Evolutionary conservation across 2,113 vertebrate species (phyloP), one percentile per base, ranked within the genome.

Genomic region (Indri indri): DNA sequence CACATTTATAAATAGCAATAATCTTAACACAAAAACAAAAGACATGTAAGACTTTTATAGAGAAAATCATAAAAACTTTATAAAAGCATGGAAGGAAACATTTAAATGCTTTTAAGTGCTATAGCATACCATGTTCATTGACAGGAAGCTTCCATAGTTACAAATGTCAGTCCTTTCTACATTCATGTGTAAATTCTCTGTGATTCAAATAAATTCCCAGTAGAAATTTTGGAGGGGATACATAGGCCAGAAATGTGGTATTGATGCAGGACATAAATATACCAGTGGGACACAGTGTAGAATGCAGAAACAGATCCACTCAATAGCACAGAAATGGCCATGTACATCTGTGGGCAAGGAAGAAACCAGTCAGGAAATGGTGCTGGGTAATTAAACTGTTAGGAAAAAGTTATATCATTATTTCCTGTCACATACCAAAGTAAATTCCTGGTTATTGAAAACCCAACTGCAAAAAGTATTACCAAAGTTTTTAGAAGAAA

Each of bases 1-100:
- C 77, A 63, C 23, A 52, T 63, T 88, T 50, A 91, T 54, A 94
- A 95, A 76, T 61, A 86, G 80, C 25, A 87, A 8, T 93, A 80
- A 88, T 77, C 32, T 88, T 93, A 83, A 74, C 20, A 82, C 57
- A 94, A 61, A 27, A 57, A 18, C 52, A 54, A 88, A 94, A 79
- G 27, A 30, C 7, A 5, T 59, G 8, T 42, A 73, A 94, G n/a
- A 63, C 16, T 79, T 76, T 70, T 59, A 34, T n/a, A 3, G 61
- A 68, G 59, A 87, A 94, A 74, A 45, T 76, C 59, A 70, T 76
- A 42, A 45, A 83, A 94, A 68, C 79, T 94, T 37, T 66, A 27
- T 2, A 9, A 57, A 95, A 59, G 65, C 74, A 23, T 81, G 34
- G 88, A 84, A 84, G 37, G 74, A 59, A 61, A 80, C 40, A 7